Percentiles rank a stretch among this genome's conserved stretches.
phyloP scores from a whole-genome alignment of 2,797 vertebrate genomes.

The Pangasius djambal region DNA sequence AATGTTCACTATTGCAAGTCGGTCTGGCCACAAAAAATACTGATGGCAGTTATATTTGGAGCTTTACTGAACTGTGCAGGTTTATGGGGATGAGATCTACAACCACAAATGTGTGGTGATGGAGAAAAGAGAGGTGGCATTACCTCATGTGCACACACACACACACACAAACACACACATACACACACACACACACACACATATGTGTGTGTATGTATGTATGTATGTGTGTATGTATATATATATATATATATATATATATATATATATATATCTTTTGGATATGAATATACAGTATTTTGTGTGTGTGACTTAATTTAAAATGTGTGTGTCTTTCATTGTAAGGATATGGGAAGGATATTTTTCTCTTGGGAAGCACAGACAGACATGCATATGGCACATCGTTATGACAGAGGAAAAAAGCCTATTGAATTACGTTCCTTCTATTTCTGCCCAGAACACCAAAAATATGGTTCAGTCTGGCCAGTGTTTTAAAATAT shows the following conservation, averaged over 20 bases:
- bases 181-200: background rate
- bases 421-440: conserved; percentile 75
- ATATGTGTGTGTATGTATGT: background rate
- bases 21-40: conserved; percentile 5
- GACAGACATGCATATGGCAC: conserved; percentile 77
- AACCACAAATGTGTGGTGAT: conserved; percentile 22
- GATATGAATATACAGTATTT: background rate
- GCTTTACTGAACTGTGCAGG: background rate
- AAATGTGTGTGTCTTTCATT: conserved; percentile 33
- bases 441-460: conserved; percentile 70
- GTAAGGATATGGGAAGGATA: conserved; percentile 66
- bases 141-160: background rate
- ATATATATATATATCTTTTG: background rate
- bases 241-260: background rate
- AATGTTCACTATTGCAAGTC: background rate
- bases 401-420: conserved; percentile 69
- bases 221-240: background rate
- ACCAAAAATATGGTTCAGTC: conserved; percentile 74
- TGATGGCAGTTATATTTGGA: background rate
- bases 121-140: conserved; percentile 20
- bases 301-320: conserved; percentile 34
- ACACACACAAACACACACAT: background rate
- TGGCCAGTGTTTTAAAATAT: conserved; percentile 75
- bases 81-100: conserved; percentile 5
- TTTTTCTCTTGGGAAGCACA: conserved; percentile 66